Percentiles rank a stretch among this genome's conserved stretches.
Conservation (phyloP, 2,113 vertebrate genomes). For the Hepsetus odoe region DNA sequence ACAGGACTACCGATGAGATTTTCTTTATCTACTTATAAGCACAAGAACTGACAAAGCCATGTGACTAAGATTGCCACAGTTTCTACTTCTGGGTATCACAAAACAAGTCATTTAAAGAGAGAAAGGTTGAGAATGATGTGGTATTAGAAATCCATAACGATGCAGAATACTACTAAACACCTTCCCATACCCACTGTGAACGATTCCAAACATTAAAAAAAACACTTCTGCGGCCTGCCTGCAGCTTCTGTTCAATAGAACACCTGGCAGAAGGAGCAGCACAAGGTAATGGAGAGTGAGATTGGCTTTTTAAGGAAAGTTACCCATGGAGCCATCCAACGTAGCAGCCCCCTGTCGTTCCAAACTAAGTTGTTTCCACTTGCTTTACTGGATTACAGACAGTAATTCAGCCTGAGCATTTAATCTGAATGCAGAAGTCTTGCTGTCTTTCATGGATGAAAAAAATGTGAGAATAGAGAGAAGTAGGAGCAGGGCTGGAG, state of each 20-base stretch:
- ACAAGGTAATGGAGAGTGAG: background rate
- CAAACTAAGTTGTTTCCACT: conserved; percentile 42
- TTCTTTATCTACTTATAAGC: too few relatives aligned
- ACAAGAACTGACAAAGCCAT: too few relatives aligned
- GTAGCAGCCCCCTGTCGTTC: background rate
- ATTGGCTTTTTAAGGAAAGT: background rate
- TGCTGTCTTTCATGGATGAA: background rate
- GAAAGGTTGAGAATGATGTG: background rate
- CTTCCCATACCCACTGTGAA: background rate
- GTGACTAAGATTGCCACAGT: background rate
- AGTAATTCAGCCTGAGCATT: conserved; percentile 65
- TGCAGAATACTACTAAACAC: background rate
- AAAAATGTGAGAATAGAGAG: background rate
- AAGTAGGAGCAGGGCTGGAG: background rate
- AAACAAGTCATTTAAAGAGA: background rate
- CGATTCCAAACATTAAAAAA: background rate
- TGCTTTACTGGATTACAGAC: conserved; percentile 67
- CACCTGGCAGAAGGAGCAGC: conserved; percentile 5
- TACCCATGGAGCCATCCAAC: background rate
- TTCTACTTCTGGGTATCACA: background rate
- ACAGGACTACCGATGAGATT: too few relatives aligned
- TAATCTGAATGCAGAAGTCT: conserved; percentile 17
- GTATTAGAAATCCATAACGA: background rate
- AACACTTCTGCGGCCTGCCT: conserved; percentile 2
- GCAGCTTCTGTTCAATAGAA: background rate